Evolutionary conservation across 2,113 vertebrate genomes (phyloP), one percentile per base, ranked within the genome.

Genomic region (Rhinoderma darwinii): DNA sequence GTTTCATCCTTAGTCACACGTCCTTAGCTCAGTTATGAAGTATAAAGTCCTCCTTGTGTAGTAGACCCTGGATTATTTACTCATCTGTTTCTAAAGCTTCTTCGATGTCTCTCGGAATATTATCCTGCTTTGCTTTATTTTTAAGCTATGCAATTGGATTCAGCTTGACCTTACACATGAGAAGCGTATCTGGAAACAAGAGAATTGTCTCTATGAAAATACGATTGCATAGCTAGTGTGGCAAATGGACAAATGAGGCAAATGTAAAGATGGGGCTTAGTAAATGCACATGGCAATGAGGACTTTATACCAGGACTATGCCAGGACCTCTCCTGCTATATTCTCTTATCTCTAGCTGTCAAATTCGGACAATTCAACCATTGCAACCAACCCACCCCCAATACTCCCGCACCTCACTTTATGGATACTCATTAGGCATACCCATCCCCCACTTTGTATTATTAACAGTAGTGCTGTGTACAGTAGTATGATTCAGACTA

Each of bases 1-100:
- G 41, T 76, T 50, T 50, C 73, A 76, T 47, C n/a, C n/a, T 30
- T 30, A 76, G 73, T 76, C 73, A 30, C 43, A 76, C 73, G 50
- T 44, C 41, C 73, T 47, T 14, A 43, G 72, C 72, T 75, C 32
- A 15, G 43, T 50, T 76, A 76, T 76, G 25, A 32, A 76, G 43
- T 47, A 27, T 27, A 22, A 30, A 76, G 43, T 76, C 73, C 73
- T 76, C 17, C 43, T 47, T 47, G 73, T 76, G 41, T 3, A 37
- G 25, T n/a, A 76, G 43, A 50, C 73, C 73, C n/a, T 17, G 73
- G 73, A 76, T 47, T 76, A 76, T 44, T 47, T 76, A 18, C 43
- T 76, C 73, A 76, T 76, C 43, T 76, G 43, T 50, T 76, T 50
- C 25, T 27, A 47, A 76, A 44, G 43, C 73, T 37, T 50, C 25